Evolutionary conservation across 1,140 invertebrate genomes (phyloP), one percentile per base, ranked within the genome.

Genomic region (Triops cancriformis): DNA sequence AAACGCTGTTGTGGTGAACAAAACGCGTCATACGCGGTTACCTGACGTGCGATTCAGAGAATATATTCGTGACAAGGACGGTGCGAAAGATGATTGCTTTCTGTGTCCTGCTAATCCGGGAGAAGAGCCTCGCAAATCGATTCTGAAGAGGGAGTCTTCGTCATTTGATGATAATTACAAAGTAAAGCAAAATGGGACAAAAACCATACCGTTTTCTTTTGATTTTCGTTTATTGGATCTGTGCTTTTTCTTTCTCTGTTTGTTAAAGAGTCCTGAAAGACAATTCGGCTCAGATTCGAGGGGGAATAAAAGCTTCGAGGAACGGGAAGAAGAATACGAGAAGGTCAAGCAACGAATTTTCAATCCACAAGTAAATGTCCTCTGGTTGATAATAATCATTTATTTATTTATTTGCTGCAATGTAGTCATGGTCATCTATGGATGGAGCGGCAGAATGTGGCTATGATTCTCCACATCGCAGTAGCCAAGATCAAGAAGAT

Each of bases 271-370:
- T 42, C 87, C 87, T 0, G 91, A 93, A 80, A 83, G 90, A 78
- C 82, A 89, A 81, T 87, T 86, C 64, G 87, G 88, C 23, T 88
- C 89, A 75, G 90, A 91, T 79, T 89, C 88, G 78, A 87, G 91
- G 76, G 87, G 93, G 73, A 93, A 91, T 82, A 94, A 95, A 84
- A 96, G 93, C 80, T 92, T 95, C 82, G 94, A 97, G 84, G 94
- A 97, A 84, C 86, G 95, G 28, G 93, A 96, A 82, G 91, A 92
- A 81, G 93, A 95, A 80, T 96, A 96, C 84, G 92, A 94, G 82
- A 89, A 91, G 81, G 92, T 89, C 28, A 86, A 92, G 45, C 87
- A 90, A 80, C 87, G 94, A 84, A 96, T 95, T 85, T 95, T 95
- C 82, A 92, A 92, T 85, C 81, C 88, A 84, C 88, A 89, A 85